A percentile compares a stretch with the other conserved stretches of the same genome.
Evolutionary conservation across 2,888 invertebrate species (phyloP).

Genomic region (Archips crataeganus): DNA sequence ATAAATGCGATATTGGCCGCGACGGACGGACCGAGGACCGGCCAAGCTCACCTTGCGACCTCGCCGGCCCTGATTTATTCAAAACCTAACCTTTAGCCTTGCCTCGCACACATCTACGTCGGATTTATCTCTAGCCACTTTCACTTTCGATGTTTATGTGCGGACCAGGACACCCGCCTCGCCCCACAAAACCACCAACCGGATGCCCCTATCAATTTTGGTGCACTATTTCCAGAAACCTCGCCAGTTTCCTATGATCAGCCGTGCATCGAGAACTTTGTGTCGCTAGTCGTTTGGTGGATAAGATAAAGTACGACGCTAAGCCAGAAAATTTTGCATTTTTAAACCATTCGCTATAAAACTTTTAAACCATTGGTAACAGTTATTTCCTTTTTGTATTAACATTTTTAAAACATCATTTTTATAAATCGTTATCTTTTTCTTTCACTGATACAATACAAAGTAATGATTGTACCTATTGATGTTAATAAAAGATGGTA

Average conservation of each 20-base stretch:
- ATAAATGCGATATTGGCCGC: conserved; percentile 68
- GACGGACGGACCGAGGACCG: conserved; percentile 46
- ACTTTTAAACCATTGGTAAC: not conserved
- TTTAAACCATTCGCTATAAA: not conserved
- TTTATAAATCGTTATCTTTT: too few species aligned
- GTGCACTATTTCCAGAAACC: conserved; percentile 12
- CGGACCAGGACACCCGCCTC: conserved; percentile 36
- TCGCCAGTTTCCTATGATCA: conserved; percentile 21
- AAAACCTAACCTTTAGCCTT: conserved; percentile 58
- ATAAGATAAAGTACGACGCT: conserved; percentile 12
- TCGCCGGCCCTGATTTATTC: conserved; percentile 66
- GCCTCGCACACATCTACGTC: conserved; percentile 53
- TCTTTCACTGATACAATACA: not conserved
- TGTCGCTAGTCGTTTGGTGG: not conserved
- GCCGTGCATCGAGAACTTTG: conserved; percentile 19
- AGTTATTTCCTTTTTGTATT: not conserved
- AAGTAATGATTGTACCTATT: too few species aligned
- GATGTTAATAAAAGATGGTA: too few species aligned
- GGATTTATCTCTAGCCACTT: conserved; percentile 58
- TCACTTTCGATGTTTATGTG: conserved; percentile 55
- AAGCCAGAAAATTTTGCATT: conserved; percentile 7
- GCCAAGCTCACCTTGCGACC: conserved; percentile 60
- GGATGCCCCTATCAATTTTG: conserved; percentile 26
- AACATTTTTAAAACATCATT: not conserved
- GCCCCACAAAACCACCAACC: conserved; percentile 26